Percentiles rank a stretch among this genome's conserved stretches.
phyloP scores from a whole-genome alignment of 2,113 vertebrate genomes.

The Lophochroa leadbeateri region DNA sequence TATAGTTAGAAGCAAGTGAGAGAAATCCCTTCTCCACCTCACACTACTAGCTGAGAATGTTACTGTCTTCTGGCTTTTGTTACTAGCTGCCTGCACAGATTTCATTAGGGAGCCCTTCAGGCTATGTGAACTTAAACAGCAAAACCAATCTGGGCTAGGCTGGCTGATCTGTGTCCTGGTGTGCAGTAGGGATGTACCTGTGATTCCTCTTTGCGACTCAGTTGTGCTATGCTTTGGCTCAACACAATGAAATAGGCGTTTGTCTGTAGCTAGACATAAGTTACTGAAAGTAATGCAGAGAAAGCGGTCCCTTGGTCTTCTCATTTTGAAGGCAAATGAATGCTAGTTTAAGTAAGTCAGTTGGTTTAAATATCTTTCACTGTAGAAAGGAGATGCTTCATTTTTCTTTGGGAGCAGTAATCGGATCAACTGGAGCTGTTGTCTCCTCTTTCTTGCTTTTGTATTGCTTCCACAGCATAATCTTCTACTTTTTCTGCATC shows the following conservation, averaged over 20 bases:
- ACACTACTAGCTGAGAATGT: background rate
- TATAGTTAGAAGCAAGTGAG: background rate
- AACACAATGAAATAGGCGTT: background rate
- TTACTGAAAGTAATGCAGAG: background rate
- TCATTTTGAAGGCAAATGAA: background rate
- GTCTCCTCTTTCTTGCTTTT: background rate
- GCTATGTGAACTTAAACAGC: background rate
- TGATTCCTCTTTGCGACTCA: background rate
- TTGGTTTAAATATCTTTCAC: background rate
- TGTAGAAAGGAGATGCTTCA: background rate
- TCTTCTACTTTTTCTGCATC: background rate
- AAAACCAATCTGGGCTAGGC: background rate
- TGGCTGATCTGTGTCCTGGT: background rate
- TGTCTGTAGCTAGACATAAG: background rate
- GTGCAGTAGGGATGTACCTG: background rate
- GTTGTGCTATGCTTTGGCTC: background rate
- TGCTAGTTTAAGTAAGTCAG: background rate
- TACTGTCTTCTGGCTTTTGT: background rate
- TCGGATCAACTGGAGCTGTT: background rate
- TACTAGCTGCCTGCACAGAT: background rate
- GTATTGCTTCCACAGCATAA: background rate
- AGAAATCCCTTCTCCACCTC: background rate
- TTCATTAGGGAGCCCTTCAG: background rate
- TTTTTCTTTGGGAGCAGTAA: background rate
- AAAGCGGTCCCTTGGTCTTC: background rate